These are phyloP conservation scores for Solenodon paradoxus DNA, from an alignment of 2,113 vertebrate species.

Conservation along the genomic window DNA sequence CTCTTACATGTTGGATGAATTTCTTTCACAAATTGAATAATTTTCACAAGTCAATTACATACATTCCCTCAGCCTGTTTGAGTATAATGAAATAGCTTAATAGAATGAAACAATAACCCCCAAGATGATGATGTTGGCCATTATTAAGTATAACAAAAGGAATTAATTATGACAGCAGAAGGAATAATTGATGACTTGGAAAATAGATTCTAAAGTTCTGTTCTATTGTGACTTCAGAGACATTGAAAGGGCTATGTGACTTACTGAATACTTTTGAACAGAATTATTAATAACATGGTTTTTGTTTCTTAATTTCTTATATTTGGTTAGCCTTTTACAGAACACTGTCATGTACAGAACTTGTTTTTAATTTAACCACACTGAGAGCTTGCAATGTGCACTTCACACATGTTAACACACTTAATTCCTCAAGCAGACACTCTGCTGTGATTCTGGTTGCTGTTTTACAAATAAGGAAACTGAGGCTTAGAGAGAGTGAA, in stretches of 20 bases:
- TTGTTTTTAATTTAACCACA: conserved; percentile 27
- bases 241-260: conserved; percentile 31
- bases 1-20: conserved; percentile 61
- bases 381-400: neutral
- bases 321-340: conserved; percentile 41
- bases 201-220: conserved; percentile 44
- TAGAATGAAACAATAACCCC: conserved; percentile 59
- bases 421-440: fast-evolving
- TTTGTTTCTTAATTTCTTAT: conserved; percentile 45
- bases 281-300: conserved; percentile 59
- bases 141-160: conserved; percentile 66
- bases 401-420: neutral
- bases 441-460: neutral
- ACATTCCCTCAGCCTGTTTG: conserved; percentile 42
- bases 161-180: conserved; percentile 74
- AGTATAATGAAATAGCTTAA: conserved; percentile 56
- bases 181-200: conserved; percentile 57
- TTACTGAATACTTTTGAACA: conserved; percentile 63
- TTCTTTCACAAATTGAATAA: conserved; percentile 73
- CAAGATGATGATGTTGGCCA: conserved; percentile 62
- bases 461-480: neutral
- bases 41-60: conserved; percentile 75
- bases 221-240: conserved; percentile 34
- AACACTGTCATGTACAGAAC: neutral
- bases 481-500: neutral